These are phyloP conservation scores for Aporophyla nigra DNA, from an alignment of 2,888 invertebrate genomes.

Conservation along the genomic window DNA sequence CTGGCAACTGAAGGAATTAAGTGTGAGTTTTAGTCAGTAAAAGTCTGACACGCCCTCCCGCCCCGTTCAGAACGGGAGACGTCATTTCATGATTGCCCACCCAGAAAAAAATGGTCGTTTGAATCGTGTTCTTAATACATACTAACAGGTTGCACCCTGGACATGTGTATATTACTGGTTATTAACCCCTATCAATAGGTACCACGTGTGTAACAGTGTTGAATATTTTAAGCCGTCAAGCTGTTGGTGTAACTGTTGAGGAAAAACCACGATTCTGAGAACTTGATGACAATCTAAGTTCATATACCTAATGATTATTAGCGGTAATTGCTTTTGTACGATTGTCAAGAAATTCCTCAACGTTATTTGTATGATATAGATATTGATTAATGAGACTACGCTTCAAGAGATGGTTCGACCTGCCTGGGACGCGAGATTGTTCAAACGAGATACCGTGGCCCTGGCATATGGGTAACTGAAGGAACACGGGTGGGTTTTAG, in stretches of 20 bases:
- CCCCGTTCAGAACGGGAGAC: no score
- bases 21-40: no score
- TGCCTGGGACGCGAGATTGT: no score
- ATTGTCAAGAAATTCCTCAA: constrained; percentile 32
- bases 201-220: not conserved
- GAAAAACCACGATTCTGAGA: constrained; percentile 54
- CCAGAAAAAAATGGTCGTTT: no score
- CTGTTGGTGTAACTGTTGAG: constrained; percentile 22
- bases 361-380: constrained; percentile 4
- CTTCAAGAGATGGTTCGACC: not conserved
- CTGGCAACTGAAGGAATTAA: no score
- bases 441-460: not conserved
- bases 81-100: no score
- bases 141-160: no score
- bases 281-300: constrained; percentile 33
- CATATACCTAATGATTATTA: constrained; percentile 27
- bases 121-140: no score
- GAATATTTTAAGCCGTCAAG: not conserved
- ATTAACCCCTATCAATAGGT: not conserved
- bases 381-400: constrained; percentile 12
- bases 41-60: no score
- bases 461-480: no score
- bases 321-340: constrained; percentile 15
- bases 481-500: no score
- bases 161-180: not conserved